Conservation (phyloP, 2,888 invertebrate species). For the Megaustenia siamemsis region DNA sequence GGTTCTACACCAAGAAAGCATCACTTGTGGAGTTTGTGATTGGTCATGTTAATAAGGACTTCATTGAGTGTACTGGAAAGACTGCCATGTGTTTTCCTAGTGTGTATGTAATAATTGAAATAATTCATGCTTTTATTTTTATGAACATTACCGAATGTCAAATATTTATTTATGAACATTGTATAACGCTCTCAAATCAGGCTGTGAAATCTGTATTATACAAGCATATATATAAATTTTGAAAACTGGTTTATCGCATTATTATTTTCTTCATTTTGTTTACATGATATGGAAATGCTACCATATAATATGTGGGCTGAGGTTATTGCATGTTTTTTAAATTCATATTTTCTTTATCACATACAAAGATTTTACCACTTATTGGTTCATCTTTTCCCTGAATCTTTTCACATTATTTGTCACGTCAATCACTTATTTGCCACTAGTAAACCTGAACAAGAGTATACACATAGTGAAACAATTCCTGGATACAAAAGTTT, state of each 20-base stretch:
- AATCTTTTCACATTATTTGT: no score
- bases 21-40: not conserved
- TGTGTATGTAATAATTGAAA: not conserved
- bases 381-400: not conserved
- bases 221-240: conserved; percentile 7
- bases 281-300: not conserved
- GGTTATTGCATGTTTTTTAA: conserved; percentile 4
- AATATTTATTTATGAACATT: conserved; percentile 21
- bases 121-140: conserved; percentile 9
- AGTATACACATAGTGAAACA: no score
- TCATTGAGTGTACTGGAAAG: not conserved
- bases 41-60: not conserved
- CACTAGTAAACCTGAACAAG: no score
- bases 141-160: not conserved
- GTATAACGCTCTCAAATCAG: conserved; percentile 42
- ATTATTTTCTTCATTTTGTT: not conserved
- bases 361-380: not conserved
- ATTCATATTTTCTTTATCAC: not conserved
- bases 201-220: conserved; percentile 46
- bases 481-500: no score
- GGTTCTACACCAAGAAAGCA: no score
- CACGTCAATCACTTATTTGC: no score
- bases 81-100: not conserved
- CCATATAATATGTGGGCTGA: conserved; percentile 9
- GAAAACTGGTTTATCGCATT: not conserved